Base-by-base conservation (phyloP, 2,113 vertebrate genomes). In the Tyto alba region DNA sequence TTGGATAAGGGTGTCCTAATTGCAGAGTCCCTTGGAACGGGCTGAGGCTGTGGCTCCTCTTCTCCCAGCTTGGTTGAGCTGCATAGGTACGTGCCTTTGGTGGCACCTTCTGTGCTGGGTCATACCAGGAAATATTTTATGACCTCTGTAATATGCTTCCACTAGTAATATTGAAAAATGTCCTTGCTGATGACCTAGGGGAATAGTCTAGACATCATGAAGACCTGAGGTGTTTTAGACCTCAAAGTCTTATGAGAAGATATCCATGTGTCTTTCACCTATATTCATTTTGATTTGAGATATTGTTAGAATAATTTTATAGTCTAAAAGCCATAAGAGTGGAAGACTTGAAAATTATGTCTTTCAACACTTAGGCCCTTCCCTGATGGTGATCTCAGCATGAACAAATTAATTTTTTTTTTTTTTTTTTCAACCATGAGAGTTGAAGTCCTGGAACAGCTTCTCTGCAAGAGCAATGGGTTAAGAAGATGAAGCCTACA, bases 61-160 rank as follows among this genome's bases (percentile, higher is more conserved):
- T 13, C 19, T 56, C 22, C 38, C 20, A 27, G 15, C 57, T 27
- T 40, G 52, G 10, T 8, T 73, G 40, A 0, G 2, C 29, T 38
- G 13, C 0, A 1, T 17, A 7, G 9, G 10, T 8, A 10, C 0
- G 0, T 25, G 19, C 20, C 29, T 55, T 20, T 72, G 57, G 36
- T 45, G 34, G 3, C 22, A 38, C 43, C 21, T 23, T 32, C 38
- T 69, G 26, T 41, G 16, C 75, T 41, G 40, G 25, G 11, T 59
- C 27, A 10, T n/a, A 38, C 25, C 34, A 55, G 55, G 36, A 40
- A 45, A 40, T 40, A 6, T 59, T 52, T 40, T 23, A 3, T 62
- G 18, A 20, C 20, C 30, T 64, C 59, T 41, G 29, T 29, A 23
- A 21, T 30, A 8, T 5, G 10, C 4, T 76, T 74, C 32, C 29